Percentiles rank a stretch among this genome's conserved stretches.
Evolutionary conservation across 2,797 vertebrate genomes (phyloP).

Genomic region (Mormyrops attenuatus): DNA sequence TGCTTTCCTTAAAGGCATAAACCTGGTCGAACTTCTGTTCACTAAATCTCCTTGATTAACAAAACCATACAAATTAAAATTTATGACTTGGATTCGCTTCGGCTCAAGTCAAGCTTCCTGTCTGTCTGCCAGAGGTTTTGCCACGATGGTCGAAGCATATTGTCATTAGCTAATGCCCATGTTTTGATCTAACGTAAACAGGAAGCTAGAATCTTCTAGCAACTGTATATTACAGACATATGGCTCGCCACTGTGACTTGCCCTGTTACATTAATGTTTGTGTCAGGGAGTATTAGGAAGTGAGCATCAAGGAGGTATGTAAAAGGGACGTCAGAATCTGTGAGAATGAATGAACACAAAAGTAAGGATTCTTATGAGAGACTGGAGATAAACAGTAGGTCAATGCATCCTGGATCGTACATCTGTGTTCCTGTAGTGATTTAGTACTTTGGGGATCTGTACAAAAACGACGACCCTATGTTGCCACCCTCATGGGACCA

Average conservation of each 20-base stretch:
- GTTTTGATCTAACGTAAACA: background rate
- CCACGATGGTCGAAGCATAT: background rate
- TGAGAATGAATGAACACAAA: background rate
- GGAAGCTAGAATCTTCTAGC: background rate
- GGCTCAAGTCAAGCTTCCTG: background rate
- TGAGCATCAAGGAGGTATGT: background rate
- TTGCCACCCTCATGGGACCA: background rate
- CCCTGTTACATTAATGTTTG: background rate
- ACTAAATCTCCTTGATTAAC: conserved; percentile 15
- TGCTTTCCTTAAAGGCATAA: conserved; percentile 31
- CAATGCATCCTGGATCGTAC: background rate
- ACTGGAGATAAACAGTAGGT: background rate
- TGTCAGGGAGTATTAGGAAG: background rate
- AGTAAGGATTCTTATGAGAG: background rate
- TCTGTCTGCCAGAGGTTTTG: background rate
- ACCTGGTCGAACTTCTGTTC: conserved; percentile 32
- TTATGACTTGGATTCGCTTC: conserved; percentile 3
- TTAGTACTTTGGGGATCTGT: background rate
- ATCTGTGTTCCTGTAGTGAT: background rate
- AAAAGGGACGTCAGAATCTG: background rate
- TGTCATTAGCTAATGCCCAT: background rate
- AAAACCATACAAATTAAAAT: conserved; percentile 15
- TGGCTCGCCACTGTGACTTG: background rate
- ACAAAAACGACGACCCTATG: background rate
- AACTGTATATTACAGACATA: conserved; percentile 7